A percentile compares a stretch with the other conserved stretches of the same genome.
phyloP scores from a whole-genome alignment of 2,888 invertebrate species.

The Patella pellucida region DNA sequence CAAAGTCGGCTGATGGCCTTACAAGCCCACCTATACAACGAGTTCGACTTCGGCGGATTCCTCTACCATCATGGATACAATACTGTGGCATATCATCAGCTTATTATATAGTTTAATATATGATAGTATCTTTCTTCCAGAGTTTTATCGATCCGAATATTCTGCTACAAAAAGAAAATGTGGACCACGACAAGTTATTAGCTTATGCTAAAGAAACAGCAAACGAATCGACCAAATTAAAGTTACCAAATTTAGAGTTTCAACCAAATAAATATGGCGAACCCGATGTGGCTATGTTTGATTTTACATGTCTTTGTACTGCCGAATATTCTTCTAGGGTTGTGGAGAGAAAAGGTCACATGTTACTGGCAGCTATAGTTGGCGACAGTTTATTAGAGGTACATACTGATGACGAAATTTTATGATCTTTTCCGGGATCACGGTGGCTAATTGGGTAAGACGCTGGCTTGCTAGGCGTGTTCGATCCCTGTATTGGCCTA shows the following conservation, averaged over 20 bases:
- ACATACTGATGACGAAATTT: constrained; percentile 28
- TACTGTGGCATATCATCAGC: too few species aligned
- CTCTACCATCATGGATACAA: too few species aligned
- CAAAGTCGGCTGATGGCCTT: too few species aligned
- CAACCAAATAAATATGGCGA: constrained; percentile 98
- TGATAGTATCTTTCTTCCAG: constrained; percentile 71
- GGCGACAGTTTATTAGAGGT: constrained; percentile 96
- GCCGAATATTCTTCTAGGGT: constrained; percentile 95
- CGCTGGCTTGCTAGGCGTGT: too few species aligned
- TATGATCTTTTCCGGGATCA: too few species aligned
- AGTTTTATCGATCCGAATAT: constrained; percentile 92
- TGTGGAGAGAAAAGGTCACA: constrained; percentile 81
- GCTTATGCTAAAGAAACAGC: constrained; percentile 95
- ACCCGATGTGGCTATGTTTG: constrained; percentile 98
- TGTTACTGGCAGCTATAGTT: constrained; percentile 89
- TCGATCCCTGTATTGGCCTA: too few species aligned
- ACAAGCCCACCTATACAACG: too few species aligned
- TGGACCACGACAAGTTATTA: constrained; percentile 89
- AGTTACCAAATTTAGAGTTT: constrained; percentile 80
- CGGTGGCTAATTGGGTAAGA: too few species aligned
- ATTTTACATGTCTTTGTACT: constrained; percentile 98
- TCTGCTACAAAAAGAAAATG: constrained; percentile 88
- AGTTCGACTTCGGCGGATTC: too few species aligned
- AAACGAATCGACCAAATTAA: constrained; percentile 75
- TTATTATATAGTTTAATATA: too few species aligned